These are phyloP conservation scores for Oriolus oriolus DNA, from an alignment of 2,113 vertebrate species.

Conservation along the genomic window DNA sequence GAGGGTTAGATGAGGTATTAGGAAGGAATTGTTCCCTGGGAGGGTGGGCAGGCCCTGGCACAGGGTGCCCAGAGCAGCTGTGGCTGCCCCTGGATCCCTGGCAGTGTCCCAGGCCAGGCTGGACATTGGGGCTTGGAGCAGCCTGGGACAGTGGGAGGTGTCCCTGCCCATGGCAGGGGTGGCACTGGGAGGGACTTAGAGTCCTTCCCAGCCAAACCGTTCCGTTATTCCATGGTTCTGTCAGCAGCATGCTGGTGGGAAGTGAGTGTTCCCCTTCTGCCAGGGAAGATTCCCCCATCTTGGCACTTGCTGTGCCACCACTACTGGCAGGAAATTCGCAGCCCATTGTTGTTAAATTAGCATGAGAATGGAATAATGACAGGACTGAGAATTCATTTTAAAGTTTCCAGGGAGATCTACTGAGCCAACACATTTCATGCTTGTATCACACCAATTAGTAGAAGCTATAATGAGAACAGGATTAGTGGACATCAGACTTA, in stretches of 20 bases:
- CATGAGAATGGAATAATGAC: neutral
- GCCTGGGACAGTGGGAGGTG: neutral
- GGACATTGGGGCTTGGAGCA: neutral
- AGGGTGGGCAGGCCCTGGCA: neutral
- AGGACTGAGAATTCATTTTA: neutral
- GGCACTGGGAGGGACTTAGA: neutral
- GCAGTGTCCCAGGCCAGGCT: rapidly evolving
- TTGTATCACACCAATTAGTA: neutral
- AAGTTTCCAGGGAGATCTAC: neutral
- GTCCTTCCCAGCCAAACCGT: neutral
- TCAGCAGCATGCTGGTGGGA: neutral
- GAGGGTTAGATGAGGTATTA: neutral
- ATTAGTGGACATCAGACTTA: neutral
- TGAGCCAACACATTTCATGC: neutral
- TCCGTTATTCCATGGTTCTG: neutral
- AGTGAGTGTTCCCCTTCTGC: neutral
- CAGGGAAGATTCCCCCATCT: neutral
- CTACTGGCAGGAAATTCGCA: neutral
- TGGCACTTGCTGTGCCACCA: neutral
- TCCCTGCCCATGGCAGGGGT: neutral
- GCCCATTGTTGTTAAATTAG: neutral
- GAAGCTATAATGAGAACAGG: neutral
- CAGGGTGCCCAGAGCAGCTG: neutral
- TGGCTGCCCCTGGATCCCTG: neutral
- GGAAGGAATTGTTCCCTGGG: neutral